These are phyloP conservation scores for Ditylenchus dipsaci DNA, from an alignment of 1,140 invertebrate genomes.

Conservation along the genomic window DNA sequence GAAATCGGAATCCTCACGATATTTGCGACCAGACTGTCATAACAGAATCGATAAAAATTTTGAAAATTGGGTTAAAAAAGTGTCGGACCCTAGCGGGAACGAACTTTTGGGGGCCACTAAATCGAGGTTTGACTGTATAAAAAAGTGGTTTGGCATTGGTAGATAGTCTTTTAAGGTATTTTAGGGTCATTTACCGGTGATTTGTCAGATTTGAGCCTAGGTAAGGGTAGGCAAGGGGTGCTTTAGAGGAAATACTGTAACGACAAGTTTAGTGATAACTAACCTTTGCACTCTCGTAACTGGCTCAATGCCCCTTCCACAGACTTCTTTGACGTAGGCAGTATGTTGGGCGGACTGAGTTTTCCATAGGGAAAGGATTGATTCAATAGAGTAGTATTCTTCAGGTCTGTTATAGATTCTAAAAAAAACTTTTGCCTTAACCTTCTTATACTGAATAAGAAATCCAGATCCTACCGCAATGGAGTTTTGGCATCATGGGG, in stretches of 20 bases:
- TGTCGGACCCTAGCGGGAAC: no score
- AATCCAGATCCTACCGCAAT: no score
- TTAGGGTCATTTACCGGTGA: slow-evolving; percentile 1
- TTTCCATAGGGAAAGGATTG: slow-evolving; percentile 40
- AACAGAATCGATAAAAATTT: no score
- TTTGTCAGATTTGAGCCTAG: background rate
- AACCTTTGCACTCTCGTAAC: slow-evolving; percentile 43
- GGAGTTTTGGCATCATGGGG: slow-evolving; percentile 34
- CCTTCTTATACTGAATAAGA: no score
- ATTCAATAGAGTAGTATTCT: slow-evolving; percentile 39
- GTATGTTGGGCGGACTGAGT: slow-evolving; percentile 33
- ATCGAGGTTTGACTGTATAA: no score
- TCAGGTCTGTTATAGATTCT: slow-evolving; percentile 37
- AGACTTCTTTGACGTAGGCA: slow-evolving; percentile 37
- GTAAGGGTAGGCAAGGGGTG: background rate
- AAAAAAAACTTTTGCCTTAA: slow-evolving; percentile 6
- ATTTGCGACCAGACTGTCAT: no score
- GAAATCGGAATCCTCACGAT: no score
- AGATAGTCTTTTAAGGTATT: no score
- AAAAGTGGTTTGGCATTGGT: no score
- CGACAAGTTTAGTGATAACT: background rate
- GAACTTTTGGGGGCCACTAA: no score
- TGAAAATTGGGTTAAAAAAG: no score
- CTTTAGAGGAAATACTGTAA: background rate
- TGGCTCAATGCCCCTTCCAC: slow-evolving; percentile 37